Evolutionary conservation across 2,888 invertebrate genomes (phyloP), one percentile per base, ranked within the genome.

Genomic region (Pristionchus fissidentatus): DNA sequence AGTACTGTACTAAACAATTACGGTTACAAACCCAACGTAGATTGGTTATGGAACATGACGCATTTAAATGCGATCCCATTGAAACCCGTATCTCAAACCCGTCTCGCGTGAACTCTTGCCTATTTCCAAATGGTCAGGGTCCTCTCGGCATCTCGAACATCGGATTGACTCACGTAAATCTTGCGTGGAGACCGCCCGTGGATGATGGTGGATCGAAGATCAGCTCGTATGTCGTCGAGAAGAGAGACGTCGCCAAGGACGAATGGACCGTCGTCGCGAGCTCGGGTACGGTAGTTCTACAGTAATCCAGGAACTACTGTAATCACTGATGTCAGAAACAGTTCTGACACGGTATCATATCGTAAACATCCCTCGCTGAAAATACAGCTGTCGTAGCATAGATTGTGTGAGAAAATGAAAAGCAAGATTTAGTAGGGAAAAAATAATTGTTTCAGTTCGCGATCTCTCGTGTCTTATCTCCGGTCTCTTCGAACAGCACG

Each of bases 401-500:
- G 57, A 26, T 8, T 10, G 26, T n/a, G 1, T 57, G 29, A n/a
- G 29, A 46, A 22, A 19, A 49, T 19, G 77, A 43, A 41, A 49
- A 19, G 19, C 22, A 49, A 3, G 77, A 46, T 41, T 43, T n/a
- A 0, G 43, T 3, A 29, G 38, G 26, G 8, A 55, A 55, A 32
- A 2, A 78, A 75, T 46, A 15, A 57, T 29, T 38, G n/a, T 41
- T 79, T 26, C 62, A 77, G 77, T 77, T 3, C 91, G 94, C 92
- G 98, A 98, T 87, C 95, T 96, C 0, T 94, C 94, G 41, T 97
- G 96, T 93, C 95, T 95, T 78, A 97, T 98, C 0, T 97, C 97
- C 93, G 98, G 98, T 0, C 94, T 99, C 84, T 96, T 96, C 0
- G 97, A 98, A 93, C 96, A 97, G 88, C 97, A 97, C 92, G 98